phyloP scores from a whole-genome alignment of 1,140 invertebrate genomes.

The Harpegnathos saltator region DNA sequence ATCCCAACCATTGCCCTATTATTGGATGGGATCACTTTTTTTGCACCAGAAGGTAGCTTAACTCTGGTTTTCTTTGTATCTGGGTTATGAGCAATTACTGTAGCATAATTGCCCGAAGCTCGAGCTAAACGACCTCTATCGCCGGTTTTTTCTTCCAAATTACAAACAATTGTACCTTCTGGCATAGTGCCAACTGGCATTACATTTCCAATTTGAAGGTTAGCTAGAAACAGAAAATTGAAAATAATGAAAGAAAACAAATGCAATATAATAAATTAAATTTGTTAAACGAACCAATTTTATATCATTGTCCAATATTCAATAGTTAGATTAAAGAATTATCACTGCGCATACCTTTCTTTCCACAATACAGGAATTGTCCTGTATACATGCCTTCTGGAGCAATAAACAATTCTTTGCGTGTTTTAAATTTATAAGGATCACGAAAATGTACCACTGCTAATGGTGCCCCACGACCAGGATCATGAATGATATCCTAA shows the following conservation, averaged over 20 bases:
- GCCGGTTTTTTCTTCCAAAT: slow-evolving; percentile 99
- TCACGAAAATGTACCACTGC: slow-evolving; percentile 99
- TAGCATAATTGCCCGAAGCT: slow-evolving; percentile 99
- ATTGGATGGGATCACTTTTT: slow-evolving; percentile 98
- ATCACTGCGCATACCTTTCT: slow-evolving; percentile 91
- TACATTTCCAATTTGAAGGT: slow-evolving; percentile 96
- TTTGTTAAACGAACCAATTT: too few relatives aligned
- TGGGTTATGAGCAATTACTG: slow-evolving; percentile 99
- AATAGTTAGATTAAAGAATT: neutral
- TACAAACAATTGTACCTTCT: slow-evolving; percentile 99
- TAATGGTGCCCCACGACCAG: slow-evolving; percentile 98
- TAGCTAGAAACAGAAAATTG: slow-evolving; percentile 88
- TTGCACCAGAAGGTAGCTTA: slow-evolving; percentile 99
- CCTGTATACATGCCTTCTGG: slow-evolving; percentile 99
- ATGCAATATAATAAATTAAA: slow-evolving; percentile 58
- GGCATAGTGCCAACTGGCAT: slow-evolving; percentile 99
- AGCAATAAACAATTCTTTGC: slow-evolving; percentile 98
- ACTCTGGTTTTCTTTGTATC: slow-evolving; percentile 98
- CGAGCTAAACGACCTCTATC: slow-evolving; percentile 98
- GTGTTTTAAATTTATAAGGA: slow-evolving; percentile 98
- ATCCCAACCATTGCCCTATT: slow-evolving; percentile 99
- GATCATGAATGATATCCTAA: slow-evolving; percentile 99
- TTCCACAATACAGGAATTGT: slow-evolving; percentile 99
- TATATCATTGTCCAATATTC: neutral
- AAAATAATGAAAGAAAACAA: neutral